Base-by-base conservation (phyloP, 2,888 invertebrate genomes). In the Steinernema carpocapsae region DNA sequence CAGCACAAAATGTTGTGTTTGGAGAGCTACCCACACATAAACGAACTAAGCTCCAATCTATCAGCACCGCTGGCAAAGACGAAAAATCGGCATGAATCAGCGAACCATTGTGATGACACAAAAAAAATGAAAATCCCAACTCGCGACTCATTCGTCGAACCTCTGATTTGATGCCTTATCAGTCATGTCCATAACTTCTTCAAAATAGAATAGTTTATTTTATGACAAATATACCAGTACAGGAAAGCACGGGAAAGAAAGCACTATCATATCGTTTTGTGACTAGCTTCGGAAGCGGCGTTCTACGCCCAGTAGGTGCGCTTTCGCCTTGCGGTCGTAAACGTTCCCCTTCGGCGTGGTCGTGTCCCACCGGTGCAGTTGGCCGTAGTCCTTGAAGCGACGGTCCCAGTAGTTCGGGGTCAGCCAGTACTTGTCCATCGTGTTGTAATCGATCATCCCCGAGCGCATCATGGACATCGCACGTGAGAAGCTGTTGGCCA, bases 391-490 rank as follows among this genome's bases (percentile, higher is more conserved):
- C 76, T 81, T 81, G 78, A 82, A 82, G 26, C 76, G 74, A 48
- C 80, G 77, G 76, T 83, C 83, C 83, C 83, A 83, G 76, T 81
- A 82, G 71, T 75, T 74, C 22, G 82, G 82, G 64, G 83, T 82
- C 51, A 82, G 77, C 82, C 82, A 83, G 76, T 83, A 83, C 72
- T 82, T 81, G 72, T 83, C 75, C 56, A 83, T 78, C 45, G 82
- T 83, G 51, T 75, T 70, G 76, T 81, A 80, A 43, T 80, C 77
- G 76, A 83, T 82, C 64, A 78, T 76, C 73, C 83, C 83, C 80
- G 77, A 72, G 14, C 64, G 64, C 64, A 64, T 64, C 64, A 64
- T 64, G 17, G 64, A 64, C 37, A 64, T 12, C 29, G 64, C 64
- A 6, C 64, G 29, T 7, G 64, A 64, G 19, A 64, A 64, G 37